Base-by-base conservation (phyloP, 2,797 vertebrate species). In the Poeciliopsis infans region DNA sequence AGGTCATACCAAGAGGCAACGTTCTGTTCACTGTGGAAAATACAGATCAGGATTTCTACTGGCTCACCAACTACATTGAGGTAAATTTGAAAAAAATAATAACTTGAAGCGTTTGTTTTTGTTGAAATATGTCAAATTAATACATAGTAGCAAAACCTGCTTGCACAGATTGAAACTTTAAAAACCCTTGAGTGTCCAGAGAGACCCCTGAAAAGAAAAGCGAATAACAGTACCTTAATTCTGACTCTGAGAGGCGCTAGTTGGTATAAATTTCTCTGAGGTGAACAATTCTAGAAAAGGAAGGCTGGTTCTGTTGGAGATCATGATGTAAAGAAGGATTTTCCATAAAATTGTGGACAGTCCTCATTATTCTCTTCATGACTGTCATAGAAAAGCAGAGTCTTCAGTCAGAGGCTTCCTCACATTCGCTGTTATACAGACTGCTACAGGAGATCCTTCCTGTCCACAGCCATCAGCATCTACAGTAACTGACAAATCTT, bases 11-110 rank as follows among this genome's bases (percentile, higher is more conserved):
- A 0, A 89, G 94, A 78, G 96, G 96, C 15, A 96, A 96, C 5
- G 95, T 96, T 47, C 94, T 96, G 47, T 96, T 96, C 89, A 96
- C 95, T 0, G 96, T 96, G 81, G 96, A 96, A 85, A 96, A 96
- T 89, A 96, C 95, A 0, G 96, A 96, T 84, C 94, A 94, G 1
- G 88, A 88, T 41, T 96, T 96, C 86, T 96, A 88, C 92, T 96
- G 96, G 96, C 94, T 96, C 81, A 94, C 96, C 66, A 96, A 95
- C 91, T 96, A 94, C 83, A 92, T 96, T 28, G 96, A 96, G 95
- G 95, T 96, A 89, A 77, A 64, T 13, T 28, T 33, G 53, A 10
- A 39, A 57, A 45, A 69, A 39, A 41, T 7, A 59, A 13, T 15
- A 31, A 59, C n/a, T 59, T 28, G 25, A 59, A 59, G 55, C 15